A percentile compares a stretch with the other conserved stretches of the same genome.
Conservation (phyloP, 2,113 vertebrate genomes). For the Tinamus guttatus region DNA sequence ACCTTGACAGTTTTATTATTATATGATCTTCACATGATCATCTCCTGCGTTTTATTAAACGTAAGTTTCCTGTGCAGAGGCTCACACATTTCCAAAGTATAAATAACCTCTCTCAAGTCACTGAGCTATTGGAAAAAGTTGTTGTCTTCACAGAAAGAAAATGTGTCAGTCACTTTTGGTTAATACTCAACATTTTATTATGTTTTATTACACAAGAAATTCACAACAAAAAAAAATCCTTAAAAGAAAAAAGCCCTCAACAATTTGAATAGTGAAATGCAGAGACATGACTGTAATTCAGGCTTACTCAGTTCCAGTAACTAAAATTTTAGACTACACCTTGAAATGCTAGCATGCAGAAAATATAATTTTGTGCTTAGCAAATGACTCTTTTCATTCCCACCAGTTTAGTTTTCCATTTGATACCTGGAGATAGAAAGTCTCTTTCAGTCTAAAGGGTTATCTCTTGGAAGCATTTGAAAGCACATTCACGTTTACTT, state of each 20-base stretch:
- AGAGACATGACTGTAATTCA: neutral
- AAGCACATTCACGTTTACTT: neutral
- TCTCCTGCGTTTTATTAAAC: neutral
- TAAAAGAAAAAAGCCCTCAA: neutral
- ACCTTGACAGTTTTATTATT: neutral
- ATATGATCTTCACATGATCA: neutral
- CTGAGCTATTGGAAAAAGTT: neutral
- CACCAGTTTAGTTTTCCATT: neutral
- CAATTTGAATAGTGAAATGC: neutral
- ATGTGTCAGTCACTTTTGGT: neutral
- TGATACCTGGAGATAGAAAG: neutral
- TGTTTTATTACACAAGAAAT: neutral
- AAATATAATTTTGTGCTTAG: neutral
- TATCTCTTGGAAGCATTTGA: neutral
- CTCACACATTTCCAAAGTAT: neutral
- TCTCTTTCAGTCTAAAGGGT: neutral
- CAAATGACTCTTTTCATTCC: neutral
- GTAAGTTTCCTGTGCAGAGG: neutral
- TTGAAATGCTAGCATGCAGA: neutral
- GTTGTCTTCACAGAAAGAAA: neutral
- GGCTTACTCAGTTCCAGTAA: neutral
- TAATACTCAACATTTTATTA: slow-evolving; percentile 32
- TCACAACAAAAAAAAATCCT: neutral
- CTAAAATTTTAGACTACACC: neutral
- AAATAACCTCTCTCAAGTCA: neutral